Evolutionary conservation across 2,797 vertebrate genomes (phyloP), one percentile per base, ranked within the genome.

Genomic region (Labeo calbasu): DNA sequence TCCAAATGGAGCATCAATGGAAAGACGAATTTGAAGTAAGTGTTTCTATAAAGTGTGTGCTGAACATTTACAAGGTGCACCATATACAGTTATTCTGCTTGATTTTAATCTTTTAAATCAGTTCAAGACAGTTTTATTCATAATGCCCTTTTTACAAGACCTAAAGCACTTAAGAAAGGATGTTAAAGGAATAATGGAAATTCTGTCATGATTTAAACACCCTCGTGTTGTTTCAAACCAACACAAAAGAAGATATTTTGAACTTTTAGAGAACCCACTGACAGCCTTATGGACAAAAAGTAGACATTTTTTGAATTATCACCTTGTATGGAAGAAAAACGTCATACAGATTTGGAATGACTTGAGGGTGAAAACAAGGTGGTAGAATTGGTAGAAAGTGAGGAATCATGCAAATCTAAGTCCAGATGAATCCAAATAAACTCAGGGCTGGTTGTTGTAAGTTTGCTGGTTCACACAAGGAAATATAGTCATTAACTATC

Each of bases 1-100:
- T 97, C 90, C 98, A 99, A 94, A 95, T 95, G 87, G 94, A 93
- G 1, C 98, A 99, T 92, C 92, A 93, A 72, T 99, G 98, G 98
- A 96, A 96, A 82, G 95, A 98, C 21, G 96, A 97, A 55, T 97
- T 97, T 92, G 94, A 94, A 92, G 98, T 99, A 96, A 95, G 96
- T 84, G 51, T 13, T 75, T 83, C 19, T 78, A 71, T 32, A 79
- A 32, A 68, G 28, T 71, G 48, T 63, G 32, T 21, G n/a, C 36
- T 40, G 14, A 55, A 81, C 21, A 57, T 40, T 36, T 19, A 63
- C 23, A 72, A 48, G 11, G 43, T 59, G 15, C 36, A 61, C 21
- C 21, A 15, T 12, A 63, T 61, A n/a, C 1, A 72, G 43, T 19
- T 28, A 19, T 23, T 71, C 50, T 17, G 5, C n/a, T 66, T 79